Conservation (phyloP, 2,888 invertebrate species). For the Hofmannophila pseudospretella region DNA sequence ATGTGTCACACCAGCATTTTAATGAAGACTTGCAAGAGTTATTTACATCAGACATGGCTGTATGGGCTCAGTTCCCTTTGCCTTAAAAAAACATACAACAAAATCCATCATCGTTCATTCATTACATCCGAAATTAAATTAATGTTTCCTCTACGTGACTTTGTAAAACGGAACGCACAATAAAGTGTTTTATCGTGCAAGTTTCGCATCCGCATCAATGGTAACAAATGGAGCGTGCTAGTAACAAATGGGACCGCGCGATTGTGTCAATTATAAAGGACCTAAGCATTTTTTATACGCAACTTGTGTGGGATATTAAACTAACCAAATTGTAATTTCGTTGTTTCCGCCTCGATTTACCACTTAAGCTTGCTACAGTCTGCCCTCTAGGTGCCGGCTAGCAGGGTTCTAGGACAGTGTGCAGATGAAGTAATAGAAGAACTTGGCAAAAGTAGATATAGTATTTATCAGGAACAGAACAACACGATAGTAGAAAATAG, state of each 20-base stretch:
- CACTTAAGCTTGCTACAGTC: too few species aligned
- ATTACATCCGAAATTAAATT: constrained; percentile 6
- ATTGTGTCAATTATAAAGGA: constrained; percentile 42
- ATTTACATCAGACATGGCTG: too few species aligned
- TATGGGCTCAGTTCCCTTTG: too few species aligned
- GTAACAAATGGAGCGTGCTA: constrained; percentile 57
- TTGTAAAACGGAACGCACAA: constrained; percentile 37
- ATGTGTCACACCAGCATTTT: too few species aligned
- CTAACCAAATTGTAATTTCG: background rate
- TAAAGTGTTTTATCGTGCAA: constrained; percentile 38
- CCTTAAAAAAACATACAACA: too few species aligned
- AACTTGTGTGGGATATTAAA: constrained; percentile 26
- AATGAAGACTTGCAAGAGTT: too few species aligned
- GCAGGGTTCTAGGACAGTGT: too few species aligned
- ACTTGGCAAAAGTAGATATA: too few species aligned
- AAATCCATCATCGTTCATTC: background rate
- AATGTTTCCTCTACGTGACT: constrained; percentile 52
- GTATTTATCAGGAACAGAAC: too few species aligned
- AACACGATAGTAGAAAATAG: too few species aligned
- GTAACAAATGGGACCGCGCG: constrained; percentile 45
- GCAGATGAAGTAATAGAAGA: too few species aligned
- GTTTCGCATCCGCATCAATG: constrained; percentile 43
- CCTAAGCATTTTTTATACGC: constrained; percentile 27
- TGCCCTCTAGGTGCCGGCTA: too few species aligned
- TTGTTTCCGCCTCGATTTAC: background rate